Base-by-base conservation (phyloP, 2,888 invertebrate species). In the Drosophila pseudotalamancana region DNA sequence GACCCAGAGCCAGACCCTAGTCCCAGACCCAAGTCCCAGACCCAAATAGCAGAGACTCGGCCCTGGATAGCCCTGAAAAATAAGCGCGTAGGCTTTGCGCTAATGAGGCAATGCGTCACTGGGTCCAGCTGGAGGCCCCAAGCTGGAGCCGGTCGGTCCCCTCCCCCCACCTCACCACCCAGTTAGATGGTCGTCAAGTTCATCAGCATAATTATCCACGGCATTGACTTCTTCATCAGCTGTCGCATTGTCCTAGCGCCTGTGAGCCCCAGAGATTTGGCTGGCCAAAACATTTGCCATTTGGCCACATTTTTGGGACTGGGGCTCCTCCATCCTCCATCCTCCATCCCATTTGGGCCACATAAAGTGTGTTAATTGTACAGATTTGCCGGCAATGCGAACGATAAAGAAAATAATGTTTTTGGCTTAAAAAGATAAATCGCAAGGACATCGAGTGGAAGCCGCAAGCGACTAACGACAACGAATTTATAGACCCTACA, bases 201-300 rank as follows among this genome's bases (percentile, higher is more conserved):
- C 81, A 81, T 81, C 80, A 84, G 79, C 87, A 85, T 79, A 85
- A 79, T 85, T 79, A 82, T 79, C 83, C 79, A 61, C 68, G 76
- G 85, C 85, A 87, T 84, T 87, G 80, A 81, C 87, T 87, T 84
- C 82, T 81, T 84, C 85, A 87, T 87, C 87, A 80, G 78, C 71
- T 65, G 66, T 59, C 65, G 51, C 77, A 81, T 80, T 81, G 77
- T 81, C 45, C 43, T 43, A 46, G 46, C 31, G 64, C 40, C 70
- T 43, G 45, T 53, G 61, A 60, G 49, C 45, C 49, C 14, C 74
- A 34, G 62, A 63, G 74, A 72, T 72, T 73, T 66, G 48, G 25
- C 35, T 51, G 37, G 34, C 25, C 59, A 35, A 54, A 69, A 49
- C 27, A 49, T 49, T 49, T 63, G 40, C 54, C 60, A 75, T 73